phyloP scores from a whole-genome alignment of 2,888 invertebrate species.

The Sipha maydis region DNA sequence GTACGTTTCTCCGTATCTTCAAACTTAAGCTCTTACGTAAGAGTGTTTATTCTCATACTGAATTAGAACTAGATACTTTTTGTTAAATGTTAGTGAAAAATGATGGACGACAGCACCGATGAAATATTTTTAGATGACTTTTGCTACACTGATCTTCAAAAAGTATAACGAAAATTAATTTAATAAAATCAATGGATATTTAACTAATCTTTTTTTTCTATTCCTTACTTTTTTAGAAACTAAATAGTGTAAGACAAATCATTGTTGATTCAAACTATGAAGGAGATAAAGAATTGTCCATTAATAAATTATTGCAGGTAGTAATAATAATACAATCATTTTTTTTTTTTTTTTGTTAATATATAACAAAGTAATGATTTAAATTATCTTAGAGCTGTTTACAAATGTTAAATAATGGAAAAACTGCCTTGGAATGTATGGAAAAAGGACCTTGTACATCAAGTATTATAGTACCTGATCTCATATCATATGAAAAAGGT shows the following conservation, averaged over 20 bases:
- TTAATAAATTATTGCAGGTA: conserved; percentile 33
- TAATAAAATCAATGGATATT: not conserved
- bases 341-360: not conserved
- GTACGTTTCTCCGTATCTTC: too few species aligned
- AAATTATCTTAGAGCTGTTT: conserved; percentile 10
- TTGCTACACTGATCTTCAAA: not conserved
- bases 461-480: not conserved
- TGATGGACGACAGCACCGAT: conserved; percentile 23
- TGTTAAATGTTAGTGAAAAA: not conserved
- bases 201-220: not conserved
- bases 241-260: conserved; percentile 2
- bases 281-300: not conserved
- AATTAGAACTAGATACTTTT: too few species aligned
- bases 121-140: not conserved
- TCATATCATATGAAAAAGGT: conserved; percentile 26
- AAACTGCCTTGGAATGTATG: conserved; percentile 18
- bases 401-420: conserved; percentile 14
- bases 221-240: conserved; percentile 4
- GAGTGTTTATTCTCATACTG: too few species aligned
- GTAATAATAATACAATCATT: not conserved
- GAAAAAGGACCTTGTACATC: not conserved
- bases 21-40: too few species aligned
- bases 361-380: not conserved
- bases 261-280: not conserved
- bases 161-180: conserved; percentile 10